Evolutionary conservation across 2,888 invertebrate species (phyloP), one percentile per base, ranked within the genome.

Genomic region (Troides aeacus): DNA sequence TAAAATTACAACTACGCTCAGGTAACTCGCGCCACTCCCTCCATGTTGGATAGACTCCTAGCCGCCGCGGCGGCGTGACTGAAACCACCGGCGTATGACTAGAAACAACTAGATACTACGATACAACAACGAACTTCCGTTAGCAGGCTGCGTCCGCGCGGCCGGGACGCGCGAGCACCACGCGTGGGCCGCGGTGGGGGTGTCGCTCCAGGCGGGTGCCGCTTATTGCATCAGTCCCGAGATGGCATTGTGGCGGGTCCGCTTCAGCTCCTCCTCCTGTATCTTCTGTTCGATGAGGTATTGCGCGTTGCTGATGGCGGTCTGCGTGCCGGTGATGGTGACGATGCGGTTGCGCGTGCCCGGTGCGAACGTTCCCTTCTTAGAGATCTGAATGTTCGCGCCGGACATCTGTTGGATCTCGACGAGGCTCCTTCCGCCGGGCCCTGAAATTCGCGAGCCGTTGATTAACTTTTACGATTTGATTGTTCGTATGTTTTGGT

Each of bases 391-490:
- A 93, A 99, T 98, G 94, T 97, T 98, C 91, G 99, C 98, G 90
- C 98, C 98, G 86, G 98, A 98, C 93, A 96, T 95, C 93, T 98
- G 97, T 94, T 99, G 99, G 92, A 99, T 97, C 94, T 99, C 99
- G 84, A 98, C 97, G 87, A 99, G 95, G 90, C 98, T 97, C 92
- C 98, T 96, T 76, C 99, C 99, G 86, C 98, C 98, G 78, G 98
- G 98, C 86, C 97, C 96, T 96, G 93, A 10, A 67, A 59, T 23
- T 23, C 21, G 30, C 4, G 56, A 65, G 30, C n/a, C 10, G 17
- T 42, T 17, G 42, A 42, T 58, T 8, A 58, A 46, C 46, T 8
- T 46, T 46, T 46, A 46, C 15, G 46, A 17, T 21, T 46, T 46
- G 4, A 12, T 5, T 5, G 46, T 46, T 46, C 15, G 4, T 15